Conservation (phyloP, 2,797 vertebrate species). For the Enteromius afrohamiltoni region DNA sequence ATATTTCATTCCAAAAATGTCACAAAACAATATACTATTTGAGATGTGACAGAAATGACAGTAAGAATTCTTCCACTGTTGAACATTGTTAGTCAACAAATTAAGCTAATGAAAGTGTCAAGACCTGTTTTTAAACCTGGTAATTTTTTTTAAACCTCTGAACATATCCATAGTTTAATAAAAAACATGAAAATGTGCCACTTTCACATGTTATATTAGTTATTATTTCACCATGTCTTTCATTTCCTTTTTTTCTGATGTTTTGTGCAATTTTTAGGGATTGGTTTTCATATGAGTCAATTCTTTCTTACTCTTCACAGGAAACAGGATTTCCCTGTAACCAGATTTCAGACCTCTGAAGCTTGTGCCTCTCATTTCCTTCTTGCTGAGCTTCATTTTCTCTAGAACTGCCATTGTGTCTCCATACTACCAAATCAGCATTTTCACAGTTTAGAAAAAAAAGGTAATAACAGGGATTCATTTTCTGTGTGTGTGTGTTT, state of each 20-base stretch:
- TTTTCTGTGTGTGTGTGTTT: not conserved
- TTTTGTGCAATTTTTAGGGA: not conserved
- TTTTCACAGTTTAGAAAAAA: constrained; percentile 19
- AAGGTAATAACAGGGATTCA: not conserved
- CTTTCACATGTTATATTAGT: not conserved
- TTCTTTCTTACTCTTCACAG: constrained; percentile 61
- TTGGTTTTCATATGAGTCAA: constrained; percentile 31
- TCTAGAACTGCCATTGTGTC: constrained; percentile 49
- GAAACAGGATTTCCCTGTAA: constrained; percentile 79
- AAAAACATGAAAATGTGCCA: not conserved
- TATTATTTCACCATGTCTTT: constrained; percentile 35
- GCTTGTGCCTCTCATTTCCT: constrained; percentile 53
- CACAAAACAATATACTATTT: too few relatives aligned
- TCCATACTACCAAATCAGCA: constrained; percentile 58
- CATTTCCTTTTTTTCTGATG: constrained; percentile 13
- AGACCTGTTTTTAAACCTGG: not conserved
- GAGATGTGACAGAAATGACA: not conserved
- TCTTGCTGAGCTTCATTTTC: constrained; percentile 54
- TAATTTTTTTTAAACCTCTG: not conserved
- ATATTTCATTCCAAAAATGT: too few relatives aligned
- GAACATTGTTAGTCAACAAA: not conserved
- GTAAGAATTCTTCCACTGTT: not conserved
- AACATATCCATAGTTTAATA: not conserved
- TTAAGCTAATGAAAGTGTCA: not conserved
- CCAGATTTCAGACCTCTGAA: constrained; percentile 55